Evolutionary conservation across 2,888 invertebrate species (phyloP), one percentile per base, ranked within the genome.

Genomic region (Baccha elongata): DNA sequence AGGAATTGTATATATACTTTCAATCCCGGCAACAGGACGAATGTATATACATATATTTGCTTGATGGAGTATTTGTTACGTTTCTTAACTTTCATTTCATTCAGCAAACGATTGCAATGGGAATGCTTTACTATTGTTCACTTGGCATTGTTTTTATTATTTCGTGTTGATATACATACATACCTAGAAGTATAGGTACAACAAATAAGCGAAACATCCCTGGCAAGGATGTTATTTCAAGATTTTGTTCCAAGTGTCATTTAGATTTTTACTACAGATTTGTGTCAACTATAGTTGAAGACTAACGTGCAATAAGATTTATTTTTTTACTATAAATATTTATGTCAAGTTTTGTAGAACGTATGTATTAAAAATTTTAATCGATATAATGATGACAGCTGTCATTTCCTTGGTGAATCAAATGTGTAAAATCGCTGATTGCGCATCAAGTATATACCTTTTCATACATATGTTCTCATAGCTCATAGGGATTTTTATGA

Each of bases 191-290:
- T 35, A 10, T 55, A 23, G 44, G 21, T 37, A 37, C 42, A 21
- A 35, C 35, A 71, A 7, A 21, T 50, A 50, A 6, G 29, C 8
- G 29, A 15, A 29, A 50, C 26, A 71, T 50, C 23, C 21, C 46
- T 65, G 78, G 65, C 71, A 65, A 60, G 60, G 65, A 67, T 78
- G 72, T 60, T 58, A 72, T 78, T 72, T 72, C 37, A 68, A 64
- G 50, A 68, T 68, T 78, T 72, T 55, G 44, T 68, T 62, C n/a
- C 35, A 37, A 68, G 44, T 76, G 68, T 73, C 72, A 68, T 58
- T 78, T 78, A 68, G 48, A 53, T 72, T 78, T 69, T 69, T 68
- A 15, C 50, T 58, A 26, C 26, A 62, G 60, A 67, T 62, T 60
- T 62, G 67, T 71, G 62, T 21, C 50, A 46, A 62, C 60, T 21